Conservation (phyloP, 2,888 invertebrate species). For the Chydorus sphaericus region DNA sequence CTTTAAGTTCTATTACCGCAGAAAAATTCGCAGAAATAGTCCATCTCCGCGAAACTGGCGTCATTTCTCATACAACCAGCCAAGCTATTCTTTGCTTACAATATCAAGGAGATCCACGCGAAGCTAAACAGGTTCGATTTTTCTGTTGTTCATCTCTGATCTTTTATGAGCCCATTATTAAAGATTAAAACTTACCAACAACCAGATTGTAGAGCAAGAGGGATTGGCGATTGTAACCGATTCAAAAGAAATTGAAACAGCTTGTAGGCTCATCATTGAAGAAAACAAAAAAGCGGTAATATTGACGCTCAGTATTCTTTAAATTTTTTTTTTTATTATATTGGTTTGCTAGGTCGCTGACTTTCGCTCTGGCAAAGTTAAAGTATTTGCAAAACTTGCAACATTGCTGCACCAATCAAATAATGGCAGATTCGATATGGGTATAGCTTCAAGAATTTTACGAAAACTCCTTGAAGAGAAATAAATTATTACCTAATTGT, state of each 20-base stretch:
- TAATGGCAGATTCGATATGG: constrained; percentile 45
- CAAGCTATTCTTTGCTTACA: constrained; percentile 38
- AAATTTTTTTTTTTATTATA: neutral
- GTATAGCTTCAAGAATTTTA: constrained; percentile 16
- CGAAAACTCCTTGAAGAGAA: neutral
- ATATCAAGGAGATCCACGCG: constrained; percentile 27
- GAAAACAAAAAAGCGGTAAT: constrained; percentile 47
- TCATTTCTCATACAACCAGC: constrained; percentile 46
- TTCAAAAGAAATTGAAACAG: constrained; percentile 38
- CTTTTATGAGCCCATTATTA: constrained; percentile 12
- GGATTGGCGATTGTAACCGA: constrained; percentile 50
- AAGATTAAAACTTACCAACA: neutral
- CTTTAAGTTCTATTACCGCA: constrained; percentile 35
- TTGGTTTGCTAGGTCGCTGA: constrained; percentile 25
- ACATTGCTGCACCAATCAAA: constrained; percentile 44
- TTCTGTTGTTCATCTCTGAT: constrained; percentile 15
- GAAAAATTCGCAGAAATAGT: constrained; percentile 44
- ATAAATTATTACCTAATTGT: neutral
- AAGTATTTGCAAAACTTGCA: constrained; percentile 48
- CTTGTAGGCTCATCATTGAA: constrained; percentile 45
- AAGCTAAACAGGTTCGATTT: constrained; percentile 31
- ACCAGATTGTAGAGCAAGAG: constrained; percentile 44
- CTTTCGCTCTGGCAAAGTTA: constrained; percentile 52
- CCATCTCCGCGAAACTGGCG: constrained; percentile 40
- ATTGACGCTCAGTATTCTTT: constrained; percentile 18